These are phyloP conservation scores for Scrobipalpa costella DNA, from an alignment of 2,888 invertebrate species.

Conservation along the genomic window DNA sequence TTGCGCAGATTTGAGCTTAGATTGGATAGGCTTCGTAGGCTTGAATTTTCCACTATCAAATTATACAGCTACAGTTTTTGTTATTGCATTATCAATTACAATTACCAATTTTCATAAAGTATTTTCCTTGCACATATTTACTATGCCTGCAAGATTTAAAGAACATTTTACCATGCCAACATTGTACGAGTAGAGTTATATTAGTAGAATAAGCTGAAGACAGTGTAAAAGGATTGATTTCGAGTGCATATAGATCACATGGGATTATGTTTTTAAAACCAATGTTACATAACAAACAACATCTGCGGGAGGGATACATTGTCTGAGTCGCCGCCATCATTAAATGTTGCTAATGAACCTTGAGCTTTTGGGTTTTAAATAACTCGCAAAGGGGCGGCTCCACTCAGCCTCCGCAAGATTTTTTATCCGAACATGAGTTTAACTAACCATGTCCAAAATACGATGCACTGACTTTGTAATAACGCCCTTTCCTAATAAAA, in stretches of 20 bases:
- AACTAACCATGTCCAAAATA: constrained; percentile 68
- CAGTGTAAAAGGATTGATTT: background rate
- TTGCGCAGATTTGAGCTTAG: background rate
- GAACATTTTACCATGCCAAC: too few relatives aligned
- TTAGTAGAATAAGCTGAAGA: background rate
- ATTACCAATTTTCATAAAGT: too few relatives aligned
- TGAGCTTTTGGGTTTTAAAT: constrained; percentile 77
- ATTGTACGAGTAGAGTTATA: too few relatives aligned
- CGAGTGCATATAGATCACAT: background rate
- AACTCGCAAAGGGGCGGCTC: constrained; percentile 70
- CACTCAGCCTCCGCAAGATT: constrained; percentile 48
- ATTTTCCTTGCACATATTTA: too few relatives aligned
- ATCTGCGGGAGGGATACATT: constrained; percentile 55
- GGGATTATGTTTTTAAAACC: constrained; percentile 39
- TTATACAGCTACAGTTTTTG: background rate
- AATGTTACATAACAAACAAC: constrained; percentile 51
- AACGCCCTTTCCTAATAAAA: constrained; percentile 41
- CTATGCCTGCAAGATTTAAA: too few relatives aligned
- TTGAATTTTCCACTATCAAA: constrained; percentile 2
- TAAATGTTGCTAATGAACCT: constrained; percentile 79
- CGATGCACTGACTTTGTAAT: constrained; percentile 62
- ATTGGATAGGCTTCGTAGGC: background rate
- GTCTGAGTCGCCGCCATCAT: constrained; percentile 72
- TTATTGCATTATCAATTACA: background rate
- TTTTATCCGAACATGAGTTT: constrained; percentile 68